Evolutionary conservation across 1,140 invertebrate species (phyloP).

Genomic region (Cydia amplana): DNA sequence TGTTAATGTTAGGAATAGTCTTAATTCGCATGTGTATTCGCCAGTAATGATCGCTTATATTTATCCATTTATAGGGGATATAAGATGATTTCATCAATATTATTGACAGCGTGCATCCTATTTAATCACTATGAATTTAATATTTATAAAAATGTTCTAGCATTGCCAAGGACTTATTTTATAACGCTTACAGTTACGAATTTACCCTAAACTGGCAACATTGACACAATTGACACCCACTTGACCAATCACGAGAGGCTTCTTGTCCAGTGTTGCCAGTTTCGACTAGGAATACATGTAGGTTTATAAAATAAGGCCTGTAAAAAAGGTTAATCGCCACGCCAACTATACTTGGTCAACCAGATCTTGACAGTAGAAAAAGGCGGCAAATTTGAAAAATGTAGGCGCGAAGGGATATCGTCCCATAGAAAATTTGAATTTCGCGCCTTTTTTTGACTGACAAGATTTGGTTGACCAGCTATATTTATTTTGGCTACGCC

Average conservation of each 20-base stretch:
- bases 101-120: not conserved
- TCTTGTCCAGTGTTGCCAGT: not conserved
- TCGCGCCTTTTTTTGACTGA: too few species aligned
- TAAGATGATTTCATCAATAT: not conserved
- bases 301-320: not conserved
- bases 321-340: not conserved
- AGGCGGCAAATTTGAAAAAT: too few species aligned
- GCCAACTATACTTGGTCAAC: too few species aligned
- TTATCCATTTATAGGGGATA: not conserved
- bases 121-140: slow-evolving; percentile 19
- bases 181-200: not conserved
- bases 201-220: not conserved
- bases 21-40: too few species aligned
- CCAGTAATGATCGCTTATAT: not conserved
- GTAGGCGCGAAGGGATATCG: too few species aligned
- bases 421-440: too few species aligned
- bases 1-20: too few species aligned
- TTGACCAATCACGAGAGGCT: not conserved
- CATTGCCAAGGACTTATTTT: not conserved
- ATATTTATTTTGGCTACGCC: slow-evolving; percentile 12
- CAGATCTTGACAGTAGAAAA: too few species aligned
- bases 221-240: not conserved
- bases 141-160: not conserved
- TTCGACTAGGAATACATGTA: not conserved
- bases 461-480: too few species aligned